These are phyloP conservation scores for Gadopsis bispinosus DNA, from an alignment of 2,797 vertebrate species.

Conservation along the genomic window DNA sequence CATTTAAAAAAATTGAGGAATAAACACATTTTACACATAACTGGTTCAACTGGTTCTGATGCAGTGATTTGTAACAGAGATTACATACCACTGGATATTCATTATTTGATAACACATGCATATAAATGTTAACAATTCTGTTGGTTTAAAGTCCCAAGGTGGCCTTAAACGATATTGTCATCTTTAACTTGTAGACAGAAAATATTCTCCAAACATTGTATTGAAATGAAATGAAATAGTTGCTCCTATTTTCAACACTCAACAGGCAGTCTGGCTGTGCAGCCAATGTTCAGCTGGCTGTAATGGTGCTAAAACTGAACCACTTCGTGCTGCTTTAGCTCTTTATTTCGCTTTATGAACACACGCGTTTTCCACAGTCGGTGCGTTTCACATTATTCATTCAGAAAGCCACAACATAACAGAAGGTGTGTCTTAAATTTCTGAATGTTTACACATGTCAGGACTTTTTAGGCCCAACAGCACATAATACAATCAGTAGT, in stretches of 20 bases:
- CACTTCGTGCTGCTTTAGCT: not conserved
- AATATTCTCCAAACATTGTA: not conserved
- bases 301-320: not conserved
- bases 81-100: conserved; percentile 4
- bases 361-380: not conserved
- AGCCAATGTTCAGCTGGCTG: not conserved
- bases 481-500: not conserved
- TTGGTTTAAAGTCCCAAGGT: conserved; percentile 31
- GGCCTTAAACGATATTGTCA: conserved; percentile 12
- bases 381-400: conserved; percentile 3
- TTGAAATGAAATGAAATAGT: not conserved
- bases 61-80: not conserved
- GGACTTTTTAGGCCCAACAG: not conserved
- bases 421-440: not conserved
- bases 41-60: not conserved
- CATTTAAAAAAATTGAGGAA: not conserved
- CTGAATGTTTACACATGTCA: not conserved
- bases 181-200: conserved; percentile 14
- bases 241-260: not conserved
- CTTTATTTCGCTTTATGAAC: conserved; percentile 4
- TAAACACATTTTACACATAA: not conserved
- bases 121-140: conserved; percentile 17
- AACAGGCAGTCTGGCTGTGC: not conserved
- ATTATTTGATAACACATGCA: not conserved
- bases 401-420: not conserved